phyloP scores from a whole-genome alignment of 2,797 vertebrate genomes.

The Poeciliopsis presidionis region DNA sequence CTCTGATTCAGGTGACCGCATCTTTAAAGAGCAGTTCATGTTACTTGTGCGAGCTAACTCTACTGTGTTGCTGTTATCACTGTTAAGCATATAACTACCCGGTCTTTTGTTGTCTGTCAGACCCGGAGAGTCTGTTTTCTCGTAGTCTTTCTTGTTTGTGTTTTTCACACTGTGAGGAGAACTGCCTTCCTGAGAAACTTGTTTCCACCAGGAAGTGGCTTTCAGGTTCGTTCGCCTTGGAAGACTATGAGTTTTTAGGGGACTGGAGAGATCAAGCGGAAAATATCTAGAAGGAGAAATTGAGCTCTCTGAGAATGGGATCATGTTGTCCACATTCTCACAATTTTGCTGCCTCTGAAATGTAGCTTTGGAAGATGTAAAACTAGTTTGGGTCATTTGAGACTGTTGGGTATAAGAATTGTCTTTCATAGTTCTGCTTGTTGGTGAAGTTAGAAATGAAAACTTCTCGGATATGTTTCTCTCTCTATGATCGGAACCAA shows the following conservation, averaged over 20 bases:
- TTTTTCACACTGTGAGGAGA: conserved; percentile 15
- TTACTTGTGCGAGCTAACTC: conserved; percentile 46
- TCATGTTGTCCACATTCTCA: conserved; percentile 21
- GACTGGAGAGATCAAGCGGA: conserved; percentile 34
- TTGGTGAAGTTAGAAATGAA: conserved; percentile 39
- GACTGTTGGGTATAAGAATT: conserved; percentile 24
- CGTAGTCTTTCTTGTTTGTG: conserved; percentile 33
- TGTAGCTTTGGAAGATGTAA: conserved; percentile 33
- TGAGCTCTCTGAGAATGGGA: conserved; percentile 22
- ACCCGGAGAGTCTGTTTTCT: conserved; percentile 27
- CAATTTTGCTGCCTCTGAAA: conserved; percentile 33
- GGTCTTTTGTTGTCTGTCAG: conserved; percentile 43
- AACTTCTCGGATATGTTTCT: conserved; percentile 30
- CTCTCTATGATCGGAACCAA: conserved; percentile 37
- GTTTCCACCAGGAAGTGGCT: conserved; percentile 67
- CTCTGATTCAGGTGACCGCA: conserved; percentile 35
- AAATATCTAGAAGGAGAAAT: conserved; percentile 30
- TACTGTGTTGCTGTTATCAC: conserved; percentile 44
- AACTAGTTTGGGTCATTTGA: conserved; percentile 24
- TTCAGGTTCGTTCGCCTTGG: conserved; percentile 59
- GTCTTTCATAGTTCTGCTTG: conserved; percentile 26
- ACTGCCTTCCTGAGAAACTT: conserved; percentile 50
- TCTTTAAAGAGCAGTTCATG: conserved; percentile 37
- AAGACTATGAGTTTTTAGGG: conserved; percentile 37
- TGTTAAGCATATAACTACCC: conserved; percentile 37